Evolutionary conservation across 2,888 invertebrate genomes (phyloP).

Genomic region (Ormia ochracea): DNA sequence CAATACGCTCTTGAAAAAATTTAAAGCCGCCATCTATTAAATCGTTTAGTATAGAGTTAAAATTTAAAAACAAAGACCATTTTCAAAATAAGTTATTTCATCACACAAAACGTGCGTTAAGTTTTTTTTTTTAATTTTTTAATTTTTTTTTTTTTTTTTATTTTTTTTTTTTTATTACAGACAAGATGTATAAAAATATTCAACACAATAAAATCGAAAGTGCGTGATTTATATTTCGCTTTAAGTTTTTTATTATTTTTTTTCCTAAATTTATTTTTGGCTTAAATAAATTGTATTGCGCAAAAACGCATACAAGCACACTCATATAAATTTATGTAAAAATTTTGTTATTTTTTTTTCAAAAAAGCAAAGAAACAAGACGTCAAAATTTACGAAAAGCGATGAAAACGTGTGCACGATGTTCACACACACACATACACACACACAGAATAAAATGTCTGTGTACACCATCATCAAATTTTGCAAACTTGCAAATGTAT

Average conservation of each 20-base stretch:
- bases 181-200: neutral
- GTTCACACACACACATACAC: neutral
- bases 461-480: no score
- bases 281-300: conserved; percentile 32
- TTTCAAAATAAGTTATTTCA: neutral
- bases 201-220: conserved; percentile 46
- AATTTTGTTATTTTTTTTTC: neutral
- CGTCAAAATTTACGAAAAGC: neutral
- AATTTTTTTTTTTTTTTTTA: no score
- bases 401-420: neutral
- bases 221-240: conserved; percentile 43
- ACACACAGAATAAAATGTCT: no score
- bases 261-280: neutral
- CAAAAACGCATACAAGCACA: conserved; percentile 1
- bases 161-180: neutral
- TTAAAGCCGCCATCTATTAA: neutral
- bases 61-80: neutral
- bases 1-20: neutral
- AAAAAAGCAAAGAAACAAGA: neutral
- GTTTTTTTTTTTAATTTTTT: no score
- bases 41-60: neutral
- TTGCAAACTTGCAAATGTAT: no score
- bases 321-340: neutral
- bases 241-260: neutral
- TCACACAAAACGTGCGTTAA: neutral